Evolutionary conservation across 2,888 invertebrate species (phyloP), one percentile per base, ranked within the genome.

Genomic region (Netelia virgata): DNA sequence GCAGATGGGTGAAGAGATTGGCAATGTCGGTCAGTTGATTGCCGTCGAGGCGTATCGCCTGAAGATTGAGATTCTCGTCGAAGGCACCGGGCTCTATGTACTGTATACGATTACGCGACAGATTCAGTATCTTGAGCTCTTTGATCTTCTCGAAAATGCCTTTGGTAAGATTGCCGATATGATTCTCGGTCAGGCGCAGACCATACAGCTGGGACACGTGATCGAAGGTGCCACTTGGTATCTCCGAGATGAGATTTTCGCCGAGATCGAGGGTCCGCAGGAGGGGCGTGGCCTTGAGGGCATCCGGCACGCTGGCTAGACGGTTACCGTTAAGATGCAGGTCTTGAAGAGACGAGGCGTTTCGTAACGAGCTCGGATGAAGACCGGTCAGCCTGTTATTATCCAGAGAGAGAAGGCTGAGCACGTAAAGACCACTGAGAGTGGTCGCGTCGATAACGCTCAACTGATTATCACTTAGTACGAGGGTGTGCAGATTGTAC

Each of bases 281-380:
- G 91, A 96, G 95, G 64, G 96, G 96, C 88, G 97, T 96, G 92
- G 96, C 96, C 91, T 95, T 95, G 70, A 97, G 94, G 64, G 97
- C 97, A 87, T 95, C 95, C 77, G 97, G 97, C 84, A 97, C 96
- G 91, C 96, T 95, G 88, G 96, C 95, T 83, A 98, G 94, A 92
- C 97, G 96, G 93, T 98, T 98, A 86, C 97, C 97, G 94, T 97
- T 97, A 88, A 97, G 95, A 94, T 97, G 97, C 88, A 98, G 94
- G 93, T 97, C 97, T 94, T 97, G 96, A 86, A 98, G 94, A 88
- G 96, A 96, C 84, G 97, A 96, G 91, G 97, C 97, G 94, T 97
- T 97, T 90, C 95, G 96, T 89, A 98, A 95, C 81, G 97, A 96
- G 91, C 96, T 96, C 73, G 96, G 95, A 91, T 97, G 96, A 90